Evolutionary conservation across 2,797 vertebrate species (phyloP).

Genomic region (Sarcophilus harrisii): DNA sequence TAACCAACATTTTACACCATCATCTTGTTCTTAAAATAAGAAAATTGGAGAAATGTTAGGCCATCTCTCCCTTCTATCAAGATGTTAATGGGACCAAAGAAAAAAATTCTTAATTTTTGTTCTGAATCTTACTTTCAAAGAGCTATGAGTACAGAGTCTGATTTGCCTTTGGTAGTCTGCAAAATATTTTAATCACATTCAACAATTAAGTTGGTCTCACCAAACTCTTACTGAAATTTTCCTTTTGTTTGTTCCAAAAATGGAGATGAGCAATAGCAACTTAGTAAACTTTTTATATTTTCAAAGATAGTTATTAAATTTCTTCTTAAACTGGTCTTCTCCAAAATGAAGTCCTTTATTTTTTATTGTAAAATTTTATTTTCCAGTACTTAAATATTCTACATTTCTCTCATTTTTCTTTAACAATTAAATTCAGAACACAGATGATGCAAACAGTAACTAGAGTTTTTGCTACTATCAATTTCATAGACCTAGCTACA

Average conservation of each 20-base stretch:
- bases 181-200: not conserved
- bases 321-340: not conserved
- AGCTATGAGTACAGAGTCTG: not conserved
- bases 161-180: not conserved
- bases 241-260: not conserved
- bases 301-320: not conserved
- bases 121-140: not conserved
- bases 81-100: not conserved
- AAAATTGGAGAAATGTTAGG: not conserved
- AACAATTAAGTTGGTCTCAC: not conserved
- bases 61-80: not conserved
- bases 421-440: not conserved
- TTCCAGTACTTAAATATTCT: not conserved
- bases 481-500: not conserved
- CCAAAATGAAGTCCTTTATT: not conserved
- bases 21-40: not conserved
- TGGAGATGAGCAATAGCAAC: not conserved
- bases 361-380: not conserved
- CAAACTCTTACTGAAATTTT: not conserved
- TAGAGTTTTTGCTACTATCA: not conserved
- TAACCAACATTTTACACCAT: not conserved
- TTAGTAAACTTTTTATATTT: not conserved
- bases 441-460: not conserved
- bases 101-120: not conserved
- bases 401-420: not conserved